Base-by-base conservation (phyloP, 2,113 vertebrate genomes). In the Antennarius striatus region DNA sequence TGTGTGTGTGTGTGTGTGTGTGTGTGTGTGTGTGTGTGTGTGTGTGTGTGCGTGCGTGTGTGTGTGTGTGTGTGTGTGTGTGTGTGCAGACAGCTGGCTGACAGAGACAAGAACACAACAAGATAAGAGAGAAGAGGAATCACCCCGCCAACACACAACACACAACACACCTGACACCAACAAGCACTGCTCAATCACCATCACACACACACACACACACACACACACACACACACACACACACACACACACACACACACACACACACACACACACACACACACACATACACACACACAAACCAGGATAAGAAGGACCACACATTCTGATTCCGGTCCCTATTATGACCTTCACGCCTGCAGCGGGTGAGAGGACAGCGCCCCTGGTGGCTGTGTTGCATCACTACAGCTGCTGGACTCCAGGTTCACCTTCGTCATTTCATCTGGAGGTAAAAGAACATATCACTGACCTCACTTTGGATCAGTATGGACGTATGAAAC, bases 121-220 rank as follows among this genome's bases (percentile, higher is more conserved):
- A 81, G 84, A 83, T 81, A 80, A 80, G 63, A 70, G 59, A 65
- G 52, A 68, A 75, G 75, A 77, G 67, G 32, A 64, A 73, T 86
- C 75, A 77, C 52, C 59, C 57, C 46, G 2, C 46, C 57, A 57
- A 67, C 74, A 60, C 64, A 63, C 57, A 57, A 67, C 74, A 60
- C 64, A 63, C 32, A 36, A 36, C 32, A 36, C 32, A 36, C 56
- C 58, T 65, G 64, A 73, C 69, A 73, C 56, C 52, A 22, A 10
- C 48, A 53, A 29, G n/a, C 46, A 5, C 14, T 15, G 46, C 70
- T 58, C 32, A 0, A 32, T 52, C 30, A 0, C 43, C 6, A 22
- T 2, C 56, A n/a, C n/a, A 40, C 36, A 5, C 28, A 22, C 22
- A 36, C 2, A 36, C 32, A 36, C 32, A 7, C 32, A 36, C 32